These are phyloP conservation scores for Uria lomvia DNA, from an alignment of 2,113 vertebrate genomes.

Conservation along the genomic window DNA sequence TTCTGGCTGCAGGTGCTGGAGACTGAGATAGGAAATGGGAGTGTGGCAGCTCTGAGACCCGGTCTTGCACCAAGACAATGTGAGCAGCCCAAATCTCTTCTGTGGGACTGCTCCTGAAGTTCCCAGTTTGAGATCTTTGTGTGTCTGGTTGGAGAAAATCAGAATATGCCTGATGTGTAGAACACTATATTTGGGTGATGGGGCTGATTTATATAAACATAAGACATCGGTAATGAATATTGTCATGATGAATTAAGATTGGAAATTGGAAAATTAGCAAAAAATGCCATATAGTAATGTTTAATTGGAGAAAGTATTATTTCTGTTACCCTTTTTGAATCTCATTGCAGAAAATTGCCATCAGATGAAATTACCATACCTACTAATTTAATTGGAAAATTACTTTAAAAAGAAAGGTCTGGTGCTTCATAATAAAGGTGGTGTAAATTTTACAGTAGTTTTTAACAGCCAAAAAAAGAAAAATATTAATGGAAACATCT, in stretches of 20 bases:
- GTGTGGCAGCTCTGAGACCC: neutral
- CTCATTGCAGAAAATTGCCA: neutral
- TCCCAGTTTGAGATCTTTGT: neutral
- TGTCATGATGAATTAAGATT: neutral
- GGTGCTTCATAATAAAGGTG: neutral
- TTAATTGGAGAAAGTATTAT: neutral
- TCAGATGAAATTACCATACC: neutral
- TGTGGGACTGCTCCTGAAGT: neutral
- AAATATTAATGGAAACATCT: neutral
- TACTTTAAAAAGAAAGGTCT: slow-evolving; percentile 3
- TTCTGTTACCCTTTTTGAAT: neutral
- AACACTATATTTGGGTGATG: neutral
- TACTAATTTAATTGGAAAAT: neutral
- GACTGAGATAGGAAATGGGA: neutral
- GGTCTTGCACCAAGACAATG: neutral
- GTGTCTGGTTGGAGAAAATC: neutral
- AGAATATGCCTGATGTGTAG: neutral
- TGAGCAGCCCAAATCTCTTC: neutral
- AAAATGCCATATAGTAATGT: neutral
- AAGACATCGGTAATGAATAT: neutral
- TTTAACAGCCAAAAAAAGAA: neutral
- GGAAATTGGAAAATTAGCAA: neutral
- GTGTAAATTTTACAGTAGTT: neutral
- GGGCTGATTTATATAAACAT: neutral
- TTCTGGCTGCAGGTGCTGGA: neutral